Base-by-base conservation (phyloP, 2,113 vertebrate species). In the Thomomys bottae region DNA sequence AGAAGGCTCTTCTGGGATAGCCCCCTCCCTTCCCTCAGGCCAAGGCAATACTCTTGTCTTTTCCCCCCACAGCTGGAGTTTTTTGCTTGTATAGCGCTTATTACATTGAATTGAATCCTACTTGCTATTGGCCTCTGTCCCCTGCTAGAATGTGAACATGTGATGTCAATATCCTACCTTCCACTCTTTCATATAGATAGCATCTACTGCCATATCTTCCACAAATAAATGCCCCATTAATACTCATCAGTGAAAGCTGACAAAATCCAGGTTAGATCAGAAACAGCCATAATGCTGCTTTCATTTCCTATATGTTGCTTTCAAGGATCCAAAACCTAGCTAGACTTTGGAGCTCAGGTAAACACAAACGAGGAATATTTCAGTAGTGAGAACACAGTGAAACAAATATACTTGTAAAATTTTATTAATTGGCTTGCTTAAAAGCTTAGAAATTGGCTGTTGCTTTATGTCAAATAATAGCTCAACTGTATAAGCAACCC, bases 71-170 rank as follows among this genome's bases (percentile, higher is more conserved):
- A 34, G 71, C 4, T 78, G 42, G 61, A 26, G 9, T 45, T 10
- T 80, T 8, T 73, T 73, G 38, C 66, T 36, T 68, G 70, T 23
- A 26, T 0, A 36, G 54, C 30, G 77, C 72, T 42, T 7, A 3
- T 11, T 4, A 1, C 18, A 3, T n/a, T 1, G 1, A 34, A 3
- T n/a, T 1, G 1, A 34, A 17, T 61, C 45, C 32, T 61, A 3
- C 21, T 24, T 12, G 2, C 38, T 36, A 5, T 57, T 32, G 63
- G 34, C 63, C 45, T 85, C 21, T 49, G 8, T 71, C n/a, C 17
- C 66, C 42, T 23, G 0, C 2, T 30, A 28, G 66, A 49, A 40
- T 20, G 1, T 23, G 20, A 59, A 32, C 12, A 32, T 0, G 9
- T 1, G 4, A 40, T 28, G 1, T 26, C 17, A 17, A 15, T 42